Evolutionary conservation across 2,113 vertebrate species (phyloP).

Genomic region (Vidua chalybeata): DNA sequence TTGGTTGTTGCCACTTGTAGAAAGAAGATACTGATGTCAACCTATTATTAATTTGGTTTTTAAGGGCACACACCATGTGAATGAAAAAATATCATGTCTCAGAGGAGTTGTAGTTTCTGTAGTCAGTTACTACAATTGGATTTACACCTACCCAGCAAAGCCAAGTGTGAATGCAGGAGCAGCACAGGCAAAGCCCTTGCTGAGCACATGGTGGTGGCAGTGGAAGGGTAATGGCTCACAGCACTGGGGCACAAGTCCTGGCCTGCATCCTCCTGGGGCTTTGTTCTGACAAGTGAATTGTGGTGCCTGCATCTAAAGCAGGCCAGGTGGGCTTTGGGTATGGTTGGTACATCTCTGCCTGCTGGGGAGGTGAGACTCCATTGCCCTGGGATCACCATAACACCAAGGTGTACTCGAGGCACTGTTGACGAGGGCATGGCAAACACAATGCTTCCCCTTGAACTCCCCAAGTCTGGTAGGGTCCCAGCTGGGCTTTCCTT

Average conservation of each 20-base stretch:
- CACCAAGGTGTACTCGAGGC: rapidly evolving
- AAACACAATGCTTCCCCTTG: background rate
- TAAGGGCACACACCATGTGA: background rate
- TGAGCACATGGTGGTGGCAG: background rate
- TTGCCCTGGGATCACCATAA: rapidly evolving
- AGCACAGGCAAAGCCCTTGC: background rate
- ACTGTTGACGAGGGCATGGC: background rate
- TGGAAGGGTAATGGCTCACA: background rate
- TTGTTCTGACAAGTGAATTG: background rate
- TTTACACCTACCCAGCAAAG: background rate
- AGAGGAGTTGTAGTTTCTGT: background rate
- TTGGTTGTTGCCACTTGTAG: background rate
- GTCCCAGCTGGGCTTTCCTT: background rate
- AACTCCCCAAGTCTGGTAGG: background rate
- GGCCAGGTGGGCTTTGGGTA: background rate
- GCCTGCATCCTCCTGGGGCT: background rate
- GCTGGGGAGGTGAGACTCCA: background rate
- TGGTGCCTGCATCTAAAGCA: background rate
- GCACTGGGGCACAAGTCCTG: background rate
- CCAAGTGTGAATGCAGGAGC: background rate
- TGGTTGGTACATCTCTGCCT: background rate
- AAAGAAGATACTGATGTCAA: background rate
- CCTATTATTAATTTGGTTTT: background rate
- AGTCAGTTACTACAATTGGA: background rate
- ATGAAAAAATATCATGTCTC: background rate